phyloP scores from a whole-genome alignment of 2,888 invertebrate species.

The Abscondita cerata region DNA sequence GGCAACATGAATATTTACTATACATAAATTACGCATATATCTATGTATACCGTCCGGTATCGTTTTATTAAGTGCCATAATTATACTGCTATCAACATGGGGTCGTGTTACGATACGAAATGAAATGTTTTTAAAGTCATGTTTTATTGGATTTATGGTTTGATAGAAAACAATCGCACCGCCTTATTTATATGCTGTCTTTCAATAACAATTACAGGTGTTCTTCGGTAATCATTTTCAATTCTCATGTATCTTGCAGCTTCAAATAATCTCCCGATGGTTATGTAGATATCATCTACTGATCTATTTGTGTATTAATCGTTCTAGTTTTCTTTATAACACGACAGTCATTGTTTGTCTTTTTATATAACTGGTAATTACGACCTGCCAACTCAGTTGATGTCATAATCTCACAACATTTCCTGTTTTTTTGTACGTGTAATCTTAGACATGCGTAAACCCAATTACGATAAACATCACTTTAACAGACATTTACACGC shows the following conservation, averaged over 20 bases:
- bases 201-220: conserved; percentile 42
- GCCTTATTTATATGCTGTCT: conserved; percentile 38
- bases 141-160: conserved; percentile 43
- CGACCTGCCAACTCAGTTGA: too few relatives aligned
- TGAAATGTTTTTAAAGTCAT: conserved; percentile 45
- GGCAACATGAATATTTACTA: conserved; percentile 46
- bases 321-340: too few relatives aligned
- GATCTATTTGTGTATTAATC: too few relatives aligned
- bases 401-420: too few relatives aligned
- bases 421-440: background rate
- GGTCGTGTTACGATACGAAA: conserved; percentile 43
- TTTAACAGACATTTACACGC: too few relatives aligned
- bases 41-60: conserved; percentile 36
- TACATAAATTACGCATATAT: conserved; percentile 44
- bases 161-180: conserved; percentile 45
- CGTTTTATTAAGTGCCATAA: conserved; percentile 45
- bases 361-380: too few relatives aligned
- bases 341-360: too few relatives aligned
- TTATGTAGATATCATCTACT: conserved; percentile 29
- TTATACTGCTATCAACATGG: conserved; percentile 44
- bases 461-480: background rate
- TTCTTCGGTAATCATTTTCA: conserved; percentile 34
- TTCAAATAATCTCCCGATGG: conserved; percentile 39
- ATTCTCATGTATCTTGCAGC: conserved; percentile 27
- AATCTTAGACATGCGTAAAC: background rate